Evolutionary conservation across 2,797 vertebrate species (phyloP), one percentile per base, ranked within the genome.

Genomic region (Myoxocephalus aenaeus): DNA sequence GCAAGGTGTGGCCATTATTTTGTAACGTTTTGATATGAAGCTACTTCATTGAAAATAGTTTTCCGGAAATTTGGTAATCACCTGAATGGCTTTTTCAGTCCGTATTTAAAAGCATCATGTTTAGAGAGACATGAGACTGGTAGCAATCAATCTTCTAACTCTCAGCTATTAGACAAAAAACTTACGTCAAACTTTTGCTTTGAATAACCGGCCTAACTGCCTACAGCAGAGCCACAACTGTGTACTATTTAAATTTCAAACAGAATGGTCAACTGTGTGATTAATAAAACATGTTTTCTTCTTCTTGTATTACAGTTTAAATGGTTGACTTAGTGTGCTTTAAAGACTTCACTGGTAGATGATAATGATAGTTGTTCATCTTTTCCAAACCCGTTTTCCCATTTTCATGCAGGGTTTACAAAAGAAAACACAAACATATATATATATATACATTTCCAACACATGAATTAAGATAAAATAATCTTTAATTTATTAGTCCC

Each of bases 391-490:
- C 34, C 38, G 42, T 48, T 56, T 3, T 13, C 8, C 69, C 7
- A 56, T 63, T 71, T 62, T 25, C 12, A 32, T 64, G 51, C 15
- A 4, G 29, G 59, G 51, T 68, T 80, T 65, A 48, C 59, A 27
- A 62, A 58, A 1, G 38, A 40, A 40, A 40, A 40, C 9, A 5
- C 38, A 40, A 40, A 36, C 15, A 44, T 44, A 44, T 44, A 17
- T 75, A 42, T 73, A 36, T 44, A 44, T 44, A 44, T 44, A 17
- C 73, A 42, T 73, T 73, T 70, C 34, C 36, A 32, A 48, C 25
- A 40, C 48, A 20, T 77, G 77, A 79, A 81, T 68, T 53, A 5
- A 32, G 32, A 32, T 32, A 32, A 32, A 5, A 32, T 32, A 32
- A 32, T 32, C 32, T 3, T 32, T n/a, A n/a, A n/a, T n/a, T 32